Conservation (phyloP, 2,888 invertebrate genomes). For the Lucinisca nassula region DNA sequence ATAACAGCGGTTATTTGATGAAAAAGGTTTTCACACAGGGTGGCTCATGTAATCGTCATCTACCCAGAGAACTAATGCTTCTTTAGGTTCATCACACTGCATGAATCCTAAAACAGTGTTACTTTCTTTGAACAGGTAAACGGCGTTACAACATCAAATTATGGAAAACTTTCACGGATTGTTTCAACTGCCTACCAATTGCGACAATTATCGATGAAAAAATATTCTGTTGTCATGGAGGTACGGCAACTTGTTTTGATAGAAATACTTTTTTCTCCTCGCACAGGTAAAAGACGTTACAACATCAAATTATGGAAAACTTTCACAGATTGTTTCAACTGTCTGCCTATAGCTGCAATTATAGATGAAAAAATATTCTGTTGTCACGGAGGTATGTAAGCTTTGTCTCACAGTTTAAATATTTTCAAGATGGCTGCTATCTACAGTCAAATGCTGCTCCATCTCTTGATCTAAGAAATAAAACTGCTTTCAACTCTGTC, state of each 20-base stretch:
- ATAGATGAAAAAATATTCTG: conserved; percentile 89
- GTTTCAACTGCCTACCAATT: conserved; percentile 88
- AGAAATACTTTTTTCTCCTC: background rate
- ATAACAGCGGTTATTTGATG: no score
- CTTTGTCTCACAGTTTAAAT: conserved; percentile 9
- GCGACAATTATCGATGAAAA: conserved; percentile 88
- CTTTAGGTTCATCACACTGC: background rate
- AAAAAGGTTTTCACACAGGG: no score
- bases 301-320: conserved; percentile 90
- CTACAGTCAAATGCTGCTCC: no score
- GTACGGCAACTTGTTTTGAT: conserved; percentile 72
- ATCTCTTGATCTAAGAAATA: no score
- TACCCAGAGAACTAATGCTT: background rate
- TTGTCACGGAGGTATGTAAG: conserved; percentile 87
- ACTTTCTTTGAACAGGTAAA: conserved; percentile 82
- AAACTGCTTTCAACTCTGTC: no score
- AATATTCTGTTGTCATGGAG: conserved; percentile 88
- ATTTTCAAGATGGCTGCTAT: no score
- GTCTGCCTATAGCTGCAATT: conserved; percentile 88
- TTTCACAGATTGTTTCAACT: conserved; percentile 88
- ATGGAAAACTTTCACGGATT: conserved; percentile 89
- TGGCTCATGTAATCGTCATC: no score
- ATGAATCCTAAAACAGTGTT: conserved; percentile 2
- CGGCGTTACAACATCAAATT: conserved; percentile 89
- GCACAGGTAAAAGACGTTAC: conserved; percentile 88